These are phyloP conservation scores for Eurystomus gularis DNA, from an alignment of 2,113 vertebrate genomes.

Conservation along the genomic window DNA sequence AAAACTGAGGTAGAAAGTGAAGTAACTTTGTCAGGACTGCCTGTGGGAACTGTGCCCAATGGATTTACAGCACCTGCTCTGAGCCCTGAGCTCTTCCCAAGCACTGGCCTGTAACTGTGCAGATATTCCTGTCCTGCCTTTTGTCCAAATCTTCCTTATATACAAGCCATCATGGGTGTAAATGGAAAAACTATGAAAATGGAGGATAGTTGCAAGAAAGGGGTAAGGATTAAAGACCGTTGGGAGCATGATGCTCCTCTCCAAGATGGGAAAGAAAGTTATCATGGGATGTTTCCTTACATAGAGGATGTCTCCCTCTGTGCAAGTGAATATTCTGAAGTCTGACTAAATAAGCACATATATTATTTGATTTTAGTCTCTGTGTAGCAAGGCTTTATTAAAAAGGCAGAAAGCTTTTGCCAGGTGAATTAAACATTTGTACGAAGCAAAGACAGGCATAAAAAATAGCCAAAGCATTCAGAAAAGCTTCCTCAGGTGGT, in stretches of 20 bases:
- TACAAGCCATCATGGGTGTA: neutral
- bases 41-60: neutral
- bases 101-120: neutral
- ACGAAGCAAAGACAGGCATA: conserved; percentile 19
- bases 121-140: neutral
- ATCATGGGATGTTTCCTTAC: neutral
- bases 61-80: neutral
- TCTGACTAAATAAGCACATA: neutral
- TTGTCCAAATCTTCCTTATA: neutral
- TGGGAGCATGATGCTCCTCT: neutral
- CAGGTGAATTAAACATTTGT: conserved; percentile 44
- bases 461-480: conserved; percentile 63
- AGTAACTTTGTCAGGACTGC: neutral
- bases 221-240: neutral
- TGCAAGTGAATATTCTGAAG: neutral
- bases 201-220: neutral
- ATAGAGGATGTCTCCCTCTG: neutral
- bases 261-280: neutral
- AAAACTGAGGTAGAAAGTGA: neutral
- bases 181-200: neutral
- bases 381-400: neutral
- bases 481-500: conserved; percentile 59
- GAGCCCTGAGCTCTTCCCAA: neutral
- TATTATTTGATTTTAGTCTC: neutral
- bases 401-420: neutral